phyloP scores from a whole-genome alignment of 2,797 vertebrate genomes.

The Danio kyathit region DNA sequence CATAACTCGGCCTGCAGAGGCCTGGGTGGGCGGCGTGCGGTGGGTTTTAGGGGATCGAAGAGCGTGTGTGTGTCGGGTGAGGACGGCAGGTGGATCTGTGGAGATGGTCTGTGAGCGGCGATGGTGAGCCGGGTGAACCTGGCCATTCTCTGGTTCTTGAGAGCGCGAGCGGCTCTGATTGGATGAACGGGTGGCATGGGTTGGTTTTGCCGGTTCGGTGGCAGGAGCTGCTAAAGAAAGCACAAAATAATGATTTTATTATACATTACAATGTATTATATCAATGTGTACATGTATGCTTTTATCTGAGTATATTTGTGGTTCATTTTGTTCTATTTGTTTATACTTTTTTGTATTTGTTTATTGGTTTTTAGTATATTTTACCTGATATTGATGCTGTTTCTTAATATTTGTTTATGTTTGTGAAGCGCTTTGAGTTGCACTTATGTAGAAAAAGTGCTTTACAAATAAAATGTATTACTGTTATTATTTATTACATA shows the following conservation, averaged over 20 bases:
- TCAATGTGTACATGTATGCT: too few species aligned
- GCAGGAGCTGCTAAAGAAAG: constrained; percentile 63
- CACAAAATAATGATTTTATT: not conserved
- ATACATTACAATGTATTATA: not conserved
- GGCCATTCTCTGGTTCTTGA: constrained; percentile 92
- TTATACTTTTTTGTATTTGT: too few species aligned
- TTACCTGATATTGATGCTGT: too few species aligned
- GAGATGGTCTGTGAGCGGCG: constrained; percentile 82
- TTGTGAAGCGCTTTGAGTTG: too few species aligned
- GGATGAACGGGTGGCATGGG: constrained; percentile 75
- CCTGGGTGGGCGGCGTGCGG: constrained; percentile 76
- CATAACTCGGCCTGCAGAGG: constrained; percentile 80
- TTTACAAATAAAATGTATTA: too few species aligned
- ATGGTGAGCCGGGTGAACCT: constrained; percentile 79
- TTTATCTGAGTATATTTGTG: too few species aligned
- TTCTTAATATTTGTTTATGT: too few species aligned
- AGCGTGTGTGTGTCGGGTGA: constrained; percentile 72
- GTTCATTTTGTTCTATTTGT: too few species aligned
- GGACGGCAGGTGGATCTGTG: constrained; percentile 70
- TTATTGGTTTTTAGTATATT: too few species aligned
- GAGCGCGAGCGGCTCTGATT: constrained; percentile 93
- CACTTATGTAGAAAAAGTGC: too few species aligned
- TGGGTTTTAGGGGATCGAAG: constrained; percentile 88
- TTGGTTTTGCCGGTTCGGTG: constrained; percentile 75
- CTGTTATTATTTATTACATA: too few species aligned